Conservation (phyloP, 92 coral and sea anemone genomes). For the Montipora capitata region DNA sequence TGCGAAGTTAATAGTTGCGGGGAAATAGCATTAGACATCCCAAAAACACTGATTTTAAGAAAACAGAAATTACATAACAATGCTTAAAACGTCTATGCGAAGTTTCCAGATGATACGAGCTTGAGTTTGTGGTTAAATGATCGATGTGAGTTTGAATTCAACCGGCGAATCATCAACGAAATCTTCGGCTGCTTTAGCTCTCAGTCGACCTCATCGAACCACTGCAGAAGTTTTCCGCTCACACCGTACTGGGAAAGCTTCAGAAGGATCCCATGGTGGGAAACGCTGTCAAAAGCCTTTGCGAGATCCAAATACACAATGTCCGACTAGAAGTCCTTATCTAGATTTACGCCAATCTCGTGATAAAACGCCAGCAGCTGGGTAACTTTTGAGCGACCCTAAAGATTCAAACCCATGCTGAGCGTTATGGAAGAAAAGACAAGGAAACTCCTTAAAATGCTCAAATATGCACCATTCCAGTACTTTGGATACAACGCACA, state of each 20-base stretch:
- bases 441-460: background rate
- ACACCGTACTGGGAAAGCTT: slow-evolving; percentile 11
- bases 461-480: slow-evolving; percentile 10
- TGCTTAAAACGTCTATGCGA: no score
- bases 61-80: no score
- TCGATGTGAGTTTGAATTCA: no score
- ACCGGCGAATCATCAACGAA: no score
- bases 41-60: no score
- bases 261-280: slow-evolving; percentile 22
- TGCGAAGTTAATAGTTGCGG: no score
- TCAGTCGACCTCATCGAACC: no score
- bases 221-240: slow-evolving; percentile 36
- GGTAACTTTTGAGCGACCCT: slow-evolving; percentile 44
- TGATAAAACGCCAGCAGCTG: slow-evolving; percentile 53
- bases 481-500: no score
- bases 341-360: slow-evolving; percentile 48
- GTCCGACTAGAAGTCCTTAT: slow-evolving; percentile 40
- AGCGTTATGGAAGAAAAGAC: background rate
- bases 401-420: slow-evolving; percentile 49
- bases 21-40: no score
- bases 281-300: background rate
- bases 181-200: no score
- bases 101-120: no score
- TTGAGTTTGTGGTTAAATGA: no score
- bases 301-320: slow-evolving; percentile 46